Conservation (phyloP, 2,888 invertebrate genomes). For the Agriotes lineatus region DNA sequence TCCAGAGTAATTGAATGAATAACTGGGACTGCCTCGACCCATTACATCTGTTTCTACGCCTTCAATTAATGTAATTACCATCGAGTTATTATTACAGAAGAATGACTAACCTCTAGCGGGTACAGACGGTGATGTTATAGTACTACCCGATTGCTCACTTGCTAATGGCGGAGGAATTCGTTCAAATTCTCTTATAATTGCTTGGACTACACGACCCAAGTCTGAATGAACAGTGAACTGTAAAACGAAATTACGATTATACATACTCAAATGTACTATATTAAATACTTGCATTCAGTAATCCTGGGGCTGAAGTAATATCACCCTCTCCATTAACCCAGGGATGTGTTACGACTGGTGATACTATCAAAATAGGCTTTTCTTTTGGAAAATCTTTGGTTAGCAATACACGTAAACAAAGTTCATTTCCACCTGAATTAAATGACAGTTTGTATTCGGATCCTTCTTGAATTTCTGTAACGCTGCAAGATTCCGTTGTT, state of each 20-base stretch:
- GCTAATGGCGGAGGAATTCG: constrained; percentile 71
- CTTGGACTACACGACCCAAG: constrained; percentile 84
- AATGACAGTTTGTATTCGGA: constrained; percentile 82
- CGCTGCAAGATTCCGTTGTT: constrained; percentile 65
- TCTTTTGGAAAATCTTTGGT: constrained; percentile 81
- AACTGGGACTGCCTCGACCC: constrained; percentile 58
- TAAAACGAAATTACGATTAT: background rate
- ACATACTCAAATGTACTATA: background rate
- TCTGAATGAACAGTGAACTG: constrained; percentile 83
- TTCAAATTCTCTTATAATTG: constrained; percentile 83
- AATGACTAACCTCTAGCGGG: constrained; percentile 34
- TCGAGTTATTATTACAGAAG: too few relatives aligned
- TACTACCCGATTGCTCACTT: constrained; percentile 44
- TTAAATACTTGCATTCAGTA: constrained; percentile 72
- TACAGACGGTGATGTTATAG: constrained; percentile 41
- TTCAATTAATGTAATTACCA: too few relatives aligned
- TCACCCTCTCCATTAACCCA: constrained; percentile 81
- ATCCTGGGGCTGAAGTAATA: constrained; percentile 80
- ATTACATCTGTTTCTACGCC: constrained; percentile 57
- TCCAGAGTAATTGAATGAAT: constrained; percentile 43
- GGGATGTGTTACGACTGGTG: constrained; percentile 76
- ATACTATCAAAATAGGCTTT: constrained; percentile 77
- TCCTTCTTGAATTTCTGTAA: constrained; percentile 77
- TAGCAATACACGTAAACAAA: constrained; percentile 76
- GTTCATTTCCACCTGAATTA: constrained; percentile 73